phyloP scores from a whole-genome alignment of 2,797 vertebrate species.

The Amblyopsis hoosieri region DNA sequence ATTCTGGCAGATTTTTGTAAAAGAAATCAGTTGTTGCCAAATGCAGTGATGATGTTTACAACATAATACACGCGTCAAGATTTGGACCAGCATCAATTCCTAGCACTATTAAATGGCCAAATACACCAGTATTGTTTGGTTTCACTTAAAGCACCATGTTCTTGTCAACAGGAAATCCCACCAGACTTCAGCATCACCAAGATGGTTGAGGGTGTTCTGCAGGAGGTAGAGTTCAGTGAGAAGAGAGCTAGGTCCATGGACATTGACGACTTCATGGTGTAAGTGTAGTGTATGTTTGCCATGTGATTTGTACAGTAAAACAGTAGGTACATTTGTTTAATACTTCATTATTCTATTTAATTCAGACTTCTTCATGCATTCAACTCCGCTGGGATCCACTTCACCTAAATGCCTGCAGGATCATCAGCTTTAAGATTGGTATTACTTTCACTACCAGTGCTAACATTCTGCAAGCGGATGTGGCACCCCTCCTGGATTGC shows the following conservation, averaged over 20 bases:
- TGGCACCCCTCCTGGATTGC: too few species aligned
- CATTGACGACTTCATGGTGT: slow-evolving; percentile 98
- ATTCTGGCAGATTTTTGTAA: too few species aligned
- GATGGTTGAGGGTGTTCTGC: slow-evolving; percentile 88
- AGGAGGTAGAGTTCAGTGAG: slow-evolving; percentile 84
- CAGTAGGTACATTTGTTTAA: neutral
- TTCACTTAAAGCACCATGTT: neutral
- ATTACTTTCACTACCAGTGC: too few species aligned
- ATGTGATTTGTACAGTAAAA: neutral
- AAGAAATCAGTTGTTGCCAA: too few species aligned
- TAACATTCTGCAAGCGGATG: too few species aligned
- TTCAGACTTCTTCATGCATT: slow-evolving; percentile 92
- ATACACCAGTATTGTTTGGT: neutral
- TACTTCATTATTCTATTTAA: slow-evolving; percentile 24
- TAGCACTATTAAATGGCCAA: too few species aligned
- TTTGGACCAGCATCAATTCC: too few species aligned
- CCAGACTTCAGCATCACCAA: slow-evolving; percentile 89
- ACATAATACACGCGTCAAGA: too few species aligned
- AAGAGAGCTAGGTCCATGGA: slow-evolving; percentile 95
- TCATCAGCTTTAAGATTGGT: too few species aligned
- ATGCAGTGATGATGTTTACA: too few species aligned
- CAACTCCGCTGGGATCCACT: slow-evolving; percentile 95
- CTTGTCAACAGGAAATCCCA: slow-evolving; percentile 81
- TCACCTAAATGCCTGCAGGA: slow-evolving; percentile 76
- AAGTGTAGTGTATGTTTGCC: slow-evolving; percentile 45